These are phyloP conservation scores for Lithophane leautieri DNA, from an alignment of 2,888 invertebrate species.

Conservation along the genomic window DNA sequence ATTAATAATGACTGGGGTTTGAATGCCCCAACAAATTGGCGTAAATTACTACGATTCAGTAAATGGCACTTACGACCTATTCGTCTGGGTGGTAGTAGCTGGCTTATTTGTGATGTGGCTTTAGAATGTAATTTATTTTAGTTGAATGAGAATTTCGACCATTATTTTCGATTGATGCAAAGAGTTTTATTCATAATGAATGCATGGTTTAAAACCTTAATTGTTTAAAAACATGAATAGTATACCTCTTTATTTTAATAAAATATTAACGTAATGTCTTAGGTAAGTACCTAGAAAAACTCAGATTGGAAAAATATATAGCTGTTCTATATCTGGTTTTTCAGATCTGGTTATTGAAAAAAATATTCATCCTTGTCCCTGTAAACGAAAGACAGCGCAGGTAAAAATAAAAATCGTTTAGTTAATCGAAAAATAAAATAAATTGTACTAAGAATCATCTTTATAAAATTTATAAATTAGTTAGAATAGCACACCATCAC, in stretches of 20 bases:
- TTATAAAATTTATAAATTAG: background rate
- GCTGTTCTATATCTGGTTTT: background rate
- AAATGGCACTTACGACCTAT: constrained; percentile 36
- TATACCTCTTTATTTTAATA: background rate
- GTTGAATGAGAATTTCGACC: constrained; percentile 1
- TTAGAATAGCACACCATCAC: background rate
- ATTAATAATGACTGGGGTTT: constrained; percentile 57
- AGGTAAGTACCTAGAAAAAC: background rate
- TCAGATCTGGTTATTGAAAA: background rate
- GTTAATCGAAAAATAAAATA: background rate
- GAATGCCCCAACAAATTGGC: constrained; percentile 60
- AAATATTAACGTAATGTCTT: background rate
- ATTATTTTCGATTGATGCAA: too few species aligned
- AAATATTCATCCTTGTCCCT: background rate
- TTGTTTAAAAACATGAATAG: background rate
- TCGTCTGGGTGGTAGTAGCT: constrained; percentile 6
- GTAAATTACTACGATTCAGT: constrained; percentile 61
- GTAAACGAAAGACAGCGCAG: background rate
- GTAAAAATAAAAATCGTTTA: background rate
- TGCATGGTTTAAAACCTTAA: background rate
- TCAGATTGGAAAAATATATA: background rate
- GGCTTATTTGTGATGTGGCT: constrained; percentile 32
- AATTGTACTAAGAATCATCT: background rate
- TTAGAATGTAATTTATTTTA: constrained; percentile 28
- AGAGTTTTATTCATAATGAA: background rate